Evolutionary conservation across 2,797 vertebrate genomes (phyloP), one percentile per base, ranked within the genome.

Genomic region (Sciurus vulgaris): DNA sequence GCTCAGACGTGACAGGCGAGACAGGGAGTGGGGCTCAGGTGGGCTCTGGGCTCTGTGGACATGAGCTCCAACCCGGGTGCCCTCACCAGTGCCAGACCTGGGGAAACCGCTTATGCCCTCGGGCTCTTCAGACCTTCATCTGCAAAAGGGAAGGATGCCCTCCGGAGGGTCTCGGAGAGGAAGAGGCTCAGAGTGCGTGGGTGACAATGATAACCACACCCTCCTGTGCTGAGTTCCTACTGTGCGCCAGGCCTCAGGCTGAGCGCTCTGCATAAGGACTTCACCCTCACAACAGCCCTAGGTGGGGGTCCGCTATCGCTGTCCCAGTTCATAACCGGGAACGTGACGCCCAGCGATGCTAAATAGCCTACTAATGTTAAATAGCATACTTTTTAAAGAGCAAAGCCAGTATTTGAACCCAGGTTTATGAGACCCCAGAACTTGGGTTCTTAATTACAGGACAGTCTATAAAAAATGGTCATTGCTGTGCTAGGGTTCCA

Each of bases 211-310:
- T 17, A 15, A 47, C 2, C 8, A 15, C 2, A 26, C 3, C 20
- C 5, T 2, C 3, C 0, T 6, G 65, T 38, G 2, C 0, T 12
- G 84, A 20, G 77, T 14, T 47, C 49, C 84, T 20, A 1, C 49
- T 22, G 33, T 13, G 70, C 9, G 2, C 30, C 2, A 12, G 12
- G 47, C n/a, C 20, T n/a, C 4, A 1, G 1, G 20, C 77, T 35
- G 6, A 61, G 11, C n/a, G 51, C 70, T 91, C 35, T 35, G 17
- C 30, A 13, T 20, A 26, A 44, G 24, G 5, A 17, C 33, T 20
- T 72, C 14, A 2, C 47, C 47, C 54, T 69, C 78, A 26, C 51
- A 41, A 30, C 54, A 41, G 59, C 28, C 49, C 78, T 63, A 33
- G 44, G 15, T 2, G 54, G 24, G 24, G 10, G 1, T 22, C 54